Evolutionary conservation across 2,888 invertebrate species (phyloP), one percentile per base, ranked within the genome.

Genomic region (Autographa pulchrina): DNA sequence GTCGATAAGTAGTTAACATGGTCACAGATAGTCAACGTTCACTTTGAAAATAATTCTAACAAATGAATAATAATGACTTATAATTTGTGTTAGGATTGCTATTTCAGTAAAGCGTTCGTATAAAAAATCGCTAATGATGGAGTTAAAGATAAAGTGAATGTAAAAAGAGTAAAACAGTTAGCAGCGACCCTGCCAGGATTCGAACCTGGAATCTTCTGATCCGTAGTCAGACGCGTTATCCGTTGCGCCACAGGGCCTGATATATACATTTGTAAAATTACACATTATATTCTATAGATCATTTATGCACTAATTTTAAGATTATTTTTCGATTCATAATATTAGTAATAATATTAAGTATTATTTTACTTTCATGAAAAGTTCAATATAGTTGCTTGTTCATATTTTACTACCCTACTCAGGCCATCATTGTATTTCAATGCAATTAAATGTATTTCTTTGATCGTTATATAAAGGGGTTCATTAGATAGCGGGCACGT

Each of bases 161-260:
- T 5, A 38, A 58, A 58, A 67, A 65, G 76, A 67, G 62, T 16
- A 8, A n/a, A 48, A 69, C 79, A 79, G 74, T 56, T 7, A 13
- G 14, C 25, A 0, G 81, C 96, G 96, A 96, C 96, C 96, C 94
- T 96, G 96, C 96, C 96, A 96, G 96, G 96, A 96, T 96, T 96
- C 96, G 96, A 96, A 96, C 96, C 96, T 97, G 96, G 96, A 97
- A 96, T 97, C 96, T 97, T 96, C 96, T 96, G 96, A 96, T 97
- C 96, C 96, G 96, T 97, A 96, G 96, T 96, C 97, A 97, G 96
- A 97, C 96, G 96, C 97, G 96, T 97, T 97, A 97, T 96, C 96
- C 96, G 91, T 96, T 96, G 96, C 96, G 96, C 96, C 96, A 96
- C 96, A 96, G 94, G 96, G 96, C 96, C 96, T 32, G 83, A 67